phyloP scores from a whole-genome alignment of 2,113 vertebrate species.

The Tursiops truncatus region DNA sequence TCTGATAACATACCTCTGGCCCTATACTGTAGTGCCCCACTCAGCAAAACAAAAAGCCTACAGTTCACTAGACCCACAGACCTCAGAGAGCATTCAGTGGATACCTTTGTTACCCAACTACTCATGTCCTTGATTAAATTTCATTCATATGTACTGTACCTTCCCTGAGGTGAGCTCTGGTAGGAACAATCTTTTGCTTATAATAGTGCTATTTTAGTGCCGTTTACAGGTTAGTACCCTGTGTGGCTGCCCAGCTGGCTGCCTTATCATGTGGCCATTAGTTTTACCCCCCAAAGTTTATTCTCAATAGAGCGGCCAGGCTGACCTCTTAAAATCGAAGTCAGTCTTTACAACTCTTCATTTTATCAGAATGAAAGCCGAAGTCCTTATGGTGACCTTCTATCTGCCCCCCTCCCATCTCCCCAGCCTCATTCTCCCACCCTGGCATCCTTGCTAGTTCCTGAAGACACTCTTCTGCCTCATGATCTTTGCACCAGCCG shows the following conservation, averaged over 20 bases:
- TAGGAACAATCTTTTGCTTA: not conserved
- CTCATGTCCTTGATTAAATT: not conserved
- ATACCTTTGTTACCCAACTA: not conserved
- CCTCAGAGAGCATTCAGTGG: not conserved
- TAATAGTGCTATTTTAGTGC: not conserved
- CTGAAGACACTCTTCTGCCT: not conserved
- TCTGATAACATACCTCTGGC: not conserved
- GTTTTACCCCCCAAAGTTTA: not conserved
- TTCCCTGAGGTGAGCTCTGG: not conserved
- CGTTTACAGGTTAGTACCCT: not conserved
- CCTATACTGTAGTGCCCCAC: not conserved
- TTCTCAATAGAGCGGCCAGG: not conserved
- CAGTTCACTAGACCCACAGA: not conserved
- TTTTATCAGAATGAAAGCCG: not conserved
- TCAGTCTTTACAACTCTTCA: not conserved
- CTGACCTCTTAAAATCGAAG: not conserved
- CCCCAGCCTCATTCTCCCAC: not conserved
- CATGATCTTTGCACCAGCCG: not conserved
- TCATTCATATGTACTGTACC: not conserved
- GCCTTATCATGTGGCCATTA: not conserved
- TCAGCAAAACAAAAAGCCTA: not conserved
- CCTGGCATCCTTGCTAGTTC: not conserved
- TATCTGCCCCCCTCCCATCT: not conserved
- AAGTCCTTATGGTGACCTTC: not conserved
- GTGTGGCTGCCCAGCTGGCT: not conserved